Conservation (phyloP, 2,888 invertebrate genomes). For the Caradrina kadenii region DNA sequence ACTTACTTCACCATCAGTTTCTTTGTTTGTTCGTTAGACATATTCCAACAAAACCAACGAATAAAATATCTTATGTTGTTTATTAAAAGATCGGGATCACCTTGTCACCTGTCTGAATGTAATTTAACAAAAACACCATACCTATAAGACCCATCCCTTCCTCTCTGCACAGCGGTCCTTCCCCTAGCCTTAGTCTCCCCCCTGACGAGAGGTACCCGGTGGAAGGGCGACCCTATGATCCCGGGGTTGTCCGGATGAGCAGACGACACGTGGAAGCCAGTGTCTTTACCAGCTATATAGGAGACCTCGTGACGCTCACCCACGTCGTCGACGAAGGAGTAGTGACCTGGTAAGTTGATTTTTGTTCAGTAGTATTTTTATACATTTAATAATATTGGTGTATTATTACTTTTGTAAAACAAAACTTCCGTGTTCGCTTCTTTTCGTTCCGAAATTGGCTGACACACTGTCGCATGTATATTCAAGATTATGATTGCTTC, state of each 20-base stretch:
- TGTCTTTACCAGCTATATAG: constrained; percentile 94
- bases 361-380: constrained; percentile 10
- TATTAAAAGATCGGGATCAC: too few relatives aligned
- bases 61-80: too few relatives aligned
- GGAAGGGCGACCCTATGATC: constrained; percentile 92
- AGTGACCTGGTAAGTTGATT: constrained; percentile 87
- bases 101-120: neutral
- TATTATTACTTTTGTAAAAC: too few relatives aligned
- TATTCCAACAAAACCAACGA: too few relatives aligned
- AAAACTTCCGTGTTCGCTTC: too few relatives aligned
- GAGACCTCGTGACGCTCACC: constrained; percentile 94
- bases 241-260: constrained; percentile 93
- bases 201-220: constrained; percentile 91
- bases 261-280: constrained; percentile 94
- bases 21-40: too few relatives aligned
- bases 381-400: too few relatives aligned
- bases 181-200: constrained; percentile 92
- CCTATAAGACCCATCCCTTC: constrained; percentile 93
- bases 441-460: too few relatives aligned
- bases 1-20: too few relatives aligned
- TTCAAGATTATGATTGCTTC: too few relatives aligned
- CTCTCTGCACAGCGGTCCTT: constrained; percentile 93
- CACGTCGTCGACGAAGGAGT: constrained; percentile 94
- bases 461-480: too few relatives aligned
- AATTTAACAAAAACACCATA: constrained; percentile 64